These are phyloP conservation scores for Thamnophis elegans DNA, from an alignment of 2,797 vertebrate genomes.

Conservation along the genomic window DNA sequence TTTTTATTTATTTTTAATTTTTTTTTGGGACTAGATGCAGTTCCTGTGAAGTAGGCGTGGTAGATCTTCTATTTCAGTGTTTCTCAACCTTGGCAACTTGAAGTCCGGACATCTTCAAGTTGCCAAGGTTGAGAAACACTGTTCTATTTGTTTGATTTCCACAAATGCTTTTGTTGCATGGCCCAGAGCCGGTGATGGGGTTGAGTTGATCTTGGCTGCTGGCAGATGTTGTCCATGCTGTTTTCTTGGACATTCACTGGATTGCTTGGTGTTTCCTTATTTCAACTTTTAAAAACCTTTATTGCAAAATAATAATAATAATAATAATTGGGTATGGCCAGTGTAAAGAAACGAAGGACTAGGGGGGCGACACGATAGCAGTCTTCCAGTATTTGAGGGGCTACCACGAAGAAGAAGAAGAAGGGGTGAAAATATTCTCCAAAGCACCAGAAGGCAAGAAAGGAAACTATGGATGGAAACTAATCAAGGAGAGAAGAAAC, in stretches of 20 bases:
- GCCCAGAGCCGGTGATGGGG: background rate
- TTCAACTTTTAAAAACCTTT: background rate
- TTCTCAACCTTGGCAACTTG: too few relatives aligned
- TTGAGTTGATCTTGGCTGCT: background rate
- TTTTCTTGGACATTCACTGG: background rate
- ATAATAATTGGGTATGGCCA: too few relatives aligned
- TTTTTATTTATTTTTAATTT: too few relatives aligned
- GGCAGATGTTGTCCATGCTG: too few relatives aligned
- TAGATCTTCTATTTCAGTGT: too few relatives aligned
- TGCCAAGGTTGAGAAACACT: too few relatives aligned
- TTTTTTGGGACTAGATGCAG: background rate
- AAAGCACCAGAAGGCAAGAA: background rate
- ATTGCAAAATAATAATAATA: too few relatives aligned
- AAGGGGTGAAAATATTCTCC: accelerated
- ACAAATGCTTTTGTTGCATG: background rate
- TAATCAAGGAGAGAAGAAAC: too few relatives aligned
- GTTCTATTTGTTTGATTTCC: background rate
- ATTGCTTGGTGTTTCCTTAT: background rate
- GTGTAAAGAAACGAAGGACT: too few relatives aligned
- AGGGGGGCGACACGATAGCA: too few relatives aligned
- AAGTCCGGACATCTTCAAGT: too few relatives aligned
- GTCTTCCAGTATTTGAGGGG: too few relatives aligned
- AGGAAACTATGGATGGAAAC: background rate
- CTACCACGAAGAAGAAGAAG: background rate
- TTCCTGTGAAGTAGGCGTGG: background rate